These are phyloP conservation scores for Eugnorisma glareosa DNA, from an alignment of 2,888 invertebrate genomes.

Conservation along the genomic window DNA sequence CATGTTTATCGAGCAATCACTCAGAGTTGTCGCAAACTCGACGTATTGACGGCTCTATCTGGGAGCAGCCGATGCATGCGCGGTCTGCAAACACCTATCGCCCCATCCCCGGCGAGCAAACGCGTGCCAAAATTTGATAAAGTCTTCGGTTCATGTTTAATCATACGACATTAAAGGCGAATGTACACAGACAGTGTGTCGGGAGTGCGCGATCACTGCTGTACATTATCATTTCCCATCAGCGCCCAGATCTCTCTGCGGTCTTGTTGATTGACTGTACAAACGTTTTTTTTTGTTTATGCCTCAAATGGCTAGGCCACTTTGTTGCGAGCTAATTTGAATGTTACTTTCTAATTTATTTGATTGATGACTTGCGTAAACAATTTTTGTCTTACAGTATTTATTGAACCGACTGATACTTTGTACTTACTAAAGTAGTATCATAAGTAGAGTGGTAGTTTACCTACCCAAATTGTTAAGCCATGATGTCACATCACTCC, in stretches of 20 bases:
- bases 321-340: conserved; percentile 49
- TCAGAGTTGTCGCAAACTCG: conserved; percentile 82
- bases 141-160: conserved; percentile 88
- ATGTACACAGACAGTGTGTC: conserved; percentile 71
- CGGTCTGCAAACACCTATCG: conserved; percentile 86
- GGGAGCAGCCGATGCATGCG: conserved; percentile 82
- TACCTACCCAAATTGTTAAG: not conserved
- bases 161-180: conserved; percentile 86
- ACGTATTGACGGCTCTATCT: conserved; percentile 89
- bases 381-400: not conserved
- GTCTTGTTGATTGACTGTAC: conserved; percentile 76
- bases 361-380: conserved; percentile 15
- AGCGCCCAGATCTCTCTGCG: conserved; percentile 67
- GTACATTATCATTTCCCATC: conserved; percentile 85
- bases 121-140: conserved; percentile 90
- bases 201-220: conserved; percentile 74
- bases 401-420: not conserved
- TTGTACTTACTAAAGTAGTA: not conserved
- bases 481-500: not conserved
- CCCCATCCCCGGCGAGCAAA: conserved; percentile 82
- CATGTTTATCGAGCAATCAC: conserved; percentile 86
- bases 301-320: conserved; percentile 61
- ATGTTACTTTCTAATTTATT: conserved; percentile 21
- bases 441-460: not conserved
- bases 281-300: conserved; percentile 76